Base-by-base conservation (phyloP, 2,113 vertebrate genomes). In the Hemibagrus wyckioides region DNA sequence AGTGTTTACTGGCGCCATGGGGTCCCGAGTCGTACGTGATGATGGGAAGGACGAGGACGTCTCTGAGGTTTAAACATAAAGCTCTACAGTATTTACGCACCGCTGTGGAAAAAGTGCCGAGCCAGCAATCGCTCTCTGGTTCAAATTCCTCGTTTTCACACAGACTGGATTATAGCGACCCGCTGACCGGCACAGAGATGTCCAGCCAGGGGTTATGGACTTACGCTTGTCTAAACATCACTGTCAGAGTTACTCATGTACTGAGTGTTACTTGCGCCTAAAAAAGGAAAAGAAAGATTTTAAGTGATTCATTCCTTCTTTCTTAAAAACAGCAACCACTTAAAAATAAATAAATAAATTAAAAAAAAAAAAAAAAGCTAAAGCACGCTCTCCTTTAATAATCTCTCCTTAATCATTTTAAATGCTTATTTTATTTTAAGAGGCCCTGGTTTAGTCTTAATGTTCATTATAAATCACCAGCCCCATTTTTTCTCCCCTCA, bases 171-270 rank as follows among this genome's bases (percentile, higher is more conserved):
- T 95, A 92, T 36, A 33, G 88, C 30, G 57, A 48, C 21, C 39
- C 19, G 73, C 67, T 56, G 48, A 81, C 86, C 85, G 41, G 69
- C 86, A 84, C 69, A 88, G 81, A 56, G 44, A 91, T 83, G 50
- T 75, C 69, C 48, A 82, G 21, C 25, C 19, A 63, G 23, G 89
- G 44, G 88, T 93, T 92, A 93, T 57, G 89, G 80, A 93, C 93
- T 83, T 48, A 63, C 11, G 23, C 84, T 87, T 61, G 82, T 89
- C 84, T 91, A 89, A 63, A 90, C 88, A 59, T 69, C 67, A 83
- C 90, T 90, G 90, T 90, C 90, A 88, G 85, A 77, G 79, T 86
- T 82, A 87, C 88, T 56, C 81, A 11, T 2, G 30, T 33, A 5
- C 65, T 59, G 17, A 1, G 82, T 11, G 50, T n/a, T n/a, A n/a